phyloP scores from a whole-genome alignment of 1,140 invertebrate species.

The Drosophila navojoa region DNA sequence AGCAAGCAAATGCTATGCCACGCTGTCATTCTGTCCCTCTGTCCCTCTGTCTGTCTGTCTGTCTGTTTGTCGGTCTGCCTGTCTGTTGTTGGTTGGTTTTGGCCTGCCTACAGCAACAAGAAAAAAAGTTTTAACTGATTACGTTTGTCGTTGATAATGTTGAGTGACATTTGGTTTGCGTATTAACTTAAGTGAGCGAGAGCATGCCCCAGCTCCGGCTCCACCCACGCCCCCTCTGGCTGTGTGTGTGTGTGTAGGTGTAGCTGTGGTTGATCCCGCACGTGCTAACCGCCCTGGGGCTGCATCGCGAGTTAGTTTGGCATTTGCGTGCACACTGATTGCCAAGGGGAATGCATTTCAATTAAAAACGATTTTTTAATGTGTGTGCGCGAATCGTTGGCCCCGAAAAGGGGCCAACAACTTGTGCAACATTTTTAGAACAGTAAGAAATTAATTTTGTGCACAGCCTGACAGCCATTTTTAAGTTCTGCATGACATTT shows the following conservation, averaged over 20 bases:
- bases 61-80: slow-evolving; percentile 29
- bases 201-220: slow-evolving; percentile 28
- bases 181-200: slow-evolving; percentile 79
- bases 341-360: slow-evolving; percentile 74
- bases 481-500: slow-evolving; percentile 13
- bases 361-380: slow-evolving; percentile 77
- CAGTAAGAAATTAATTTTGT: slow-evolving; percentile 60
- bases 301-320: slow-evolving; percentile 45
- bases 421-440: slow-evolving; percentile 38
- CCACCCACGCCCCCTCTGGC: neutral
- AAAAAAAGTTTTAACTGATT: slow-evolving; percentile 80
- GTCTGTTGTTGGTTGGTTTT: slow-evolving; percentile 45
- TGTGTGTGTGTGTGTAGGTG: slow-evolving; percentile 10
- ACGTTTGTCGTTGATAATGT: slow-evolving; percentile 79
- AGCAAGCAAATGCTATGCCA: slow-evolving; percentile 24
- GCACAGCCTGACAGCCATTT: slow-evolving; percentile 23
- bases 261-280: slow-evolving; percentile 14
- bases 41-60: slow-evolving; percentile 20
- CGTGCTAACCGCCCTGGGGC: neutral
- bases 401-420: neutral
- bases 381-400: slow-evolving; percentile 26
- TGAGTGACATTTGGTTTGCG: slow-evolving; percentile 79
- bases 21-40: slow-evolving; percentile 8
- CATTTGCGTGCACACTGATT: slow-evolving; percentile 59
- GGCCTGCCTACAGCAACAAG: slow-evolving; percentile 54